These are phyloP conservation scores for Litoditis marina DNA, from an alignment of 2,888 invertebrate species.

Conservation along the genomic window DNA sequence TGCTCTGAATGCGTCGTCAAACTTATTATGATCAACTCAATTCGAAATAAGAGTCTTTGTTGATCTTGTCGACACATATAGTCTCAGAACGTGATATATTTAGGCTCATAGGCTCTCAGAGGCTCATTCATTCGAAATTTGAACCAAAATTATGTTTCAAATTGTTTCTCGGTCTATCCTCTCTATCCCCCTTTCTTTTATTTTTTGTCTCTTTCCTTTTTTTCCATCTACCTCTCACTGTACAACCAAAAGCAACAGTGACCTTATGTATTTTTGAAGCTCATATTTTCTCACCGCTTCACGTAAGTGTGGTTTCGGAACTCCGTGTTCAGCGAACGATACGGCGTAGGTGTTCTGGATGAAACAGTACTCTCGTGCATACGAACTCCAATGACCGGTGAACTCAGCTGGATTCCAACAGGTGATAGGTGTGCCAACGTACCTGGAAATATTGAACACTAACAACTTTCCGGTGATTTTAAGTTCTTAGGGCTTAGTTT, in stretches of 20 bases:
- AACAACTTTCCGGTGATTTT: not conserved
- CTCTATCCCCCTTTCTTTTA: too few relatives aligned
- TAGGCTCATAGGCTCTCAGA: too few relatives aligned
- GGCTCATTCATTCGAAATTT: not conserved
- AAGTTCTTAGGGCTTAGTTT: too few relatives aligned
- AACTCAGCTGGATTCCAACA: constrained; percentile 6
- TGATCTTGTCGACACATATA: too few relatives aligned
- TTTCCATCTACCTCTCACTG: not conserved
- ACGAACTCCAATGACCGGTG: not conserved
- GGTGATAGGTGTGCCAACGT: constrained; percentile 12
- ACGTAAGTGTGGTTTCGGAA: not conserved
- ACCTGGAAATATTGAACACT: not conserved
- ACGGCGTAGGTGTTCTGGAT: constrained; percentile 13
- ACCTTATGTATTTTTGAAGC: too few relatives aligned
- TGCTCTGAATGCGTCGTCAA: not conserved
- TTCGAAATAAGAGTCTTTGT: too few relatives aligned
- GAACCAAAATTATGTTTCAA: not conserved
- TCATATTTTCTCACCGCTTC: not conserved
- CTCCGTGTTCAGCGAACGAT: not conserved
- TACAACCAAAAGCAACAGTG: too few relatives aligned
- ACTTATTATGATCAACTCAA: not conserved
- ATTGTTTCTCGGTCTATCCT: too few relatives aligned
- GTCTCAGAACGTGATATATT: too few relatives aligned
- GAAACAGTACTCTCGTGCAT: constrained; percentile 10
- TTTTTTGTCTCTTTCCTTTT: too few relatives aligned